Conservation (phyloP, 2,113 vertebrate genomes). For the Mesitornis unicolor region DNA sequence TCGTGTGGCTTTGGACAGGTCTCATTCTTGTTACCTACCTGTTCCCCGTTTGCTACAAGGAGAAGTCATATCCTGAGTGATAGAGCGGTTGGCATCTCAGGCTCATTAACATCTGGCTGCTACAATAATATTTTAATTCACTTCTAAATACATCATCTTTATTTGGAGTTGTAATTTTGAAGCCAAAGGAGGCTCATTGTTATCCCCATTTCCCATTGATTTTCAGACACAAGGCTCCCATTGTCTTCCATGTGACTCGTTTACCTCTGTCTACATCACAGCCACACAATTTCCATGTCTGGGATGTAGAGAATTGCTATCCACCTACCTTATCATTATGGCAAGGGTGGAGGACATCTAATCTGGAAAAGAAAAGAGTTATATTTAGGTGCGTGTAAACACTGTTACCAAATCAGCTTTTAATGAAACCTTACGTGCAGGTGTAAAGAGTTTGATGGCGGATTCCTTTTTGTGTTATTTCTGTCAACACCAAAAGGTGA, state of each 20-base stretch:
- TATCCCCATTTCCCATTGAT: neutral
- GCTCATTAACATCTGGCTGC: neutral
- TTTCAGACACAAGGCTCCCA: neutral
- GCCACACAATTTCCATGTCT: neutral
- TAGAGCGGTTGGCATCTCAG: neutral
- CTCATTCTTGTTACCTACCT: neutral
- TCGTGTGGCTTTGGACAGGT: neutral
- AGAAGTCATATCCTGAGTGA: neutral
- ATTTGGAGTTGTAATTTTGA: neutral
- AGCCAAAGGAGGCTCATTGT: accelerated
- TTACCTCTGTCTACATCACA: neutral
- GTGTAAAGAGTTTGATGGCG: neutral
- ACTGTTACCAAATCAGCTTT: neutral
- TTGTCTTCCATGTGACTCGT: neutral
- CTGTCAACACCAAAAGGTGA: neutral
- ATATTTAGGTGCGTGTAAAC: neutral
- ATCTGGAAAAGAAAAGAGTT: slow-evolving; percentile 3
- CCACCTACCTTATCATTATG: neutral
- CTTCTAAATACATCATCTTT: neutral
- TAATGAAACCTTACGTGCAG: neutral
- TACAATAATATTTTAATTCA: neutral
- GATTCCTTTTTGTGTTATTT: neutral
- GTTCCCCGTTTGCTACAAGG: accelerated
- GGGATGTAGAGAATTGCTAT: neutral
- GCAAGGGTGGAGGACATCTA: slow-evolving; percentile 13